phyloP scores from a whole-genome alignment of 2,888 invertebrate species.

The Poecilus cupreus region DNA sequence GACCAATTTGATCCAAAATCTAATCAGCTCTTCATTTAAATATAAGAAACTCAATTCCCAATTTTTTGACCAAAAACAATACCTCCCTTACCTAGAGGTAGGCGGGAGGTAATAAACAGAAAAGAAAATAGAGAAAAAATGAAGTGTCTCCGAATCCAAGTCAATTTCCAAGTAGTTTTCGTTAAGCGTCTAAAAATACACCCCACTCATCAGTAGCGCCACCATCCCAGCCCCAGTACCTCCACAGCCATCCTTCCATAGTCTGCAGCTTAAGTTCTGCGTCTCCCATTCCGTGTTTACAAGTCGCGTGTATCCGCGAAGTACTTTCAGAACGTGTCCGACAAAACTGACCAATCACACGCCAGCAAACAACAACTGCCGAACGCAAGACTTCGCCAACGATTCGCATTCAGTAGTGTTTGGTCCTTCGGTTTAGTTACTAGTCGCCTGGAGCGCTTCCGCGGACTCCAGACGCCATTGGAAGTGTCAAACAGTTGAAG shows the following conservation, averaged over 20 bases:
- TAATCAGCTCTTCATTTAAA: no score
- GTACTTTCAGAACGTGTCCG: constrained; percentile 44
- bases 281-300: constrained; percentile 7
- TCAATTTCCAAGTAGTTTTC: no score
- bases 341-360: constrained; percentile 56
- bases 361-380: constrained; percentile 12
- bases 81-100: no score
- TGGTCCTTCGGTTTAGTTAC: not conserved
- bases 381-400: not conserved
- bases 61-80: no score
- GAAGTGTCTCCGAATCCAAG: no score
- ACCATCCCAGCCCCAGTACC: not conserved
- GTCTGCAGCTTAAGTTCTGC: not conserved
- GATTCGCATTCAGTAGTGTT: constrained; percentile 42
- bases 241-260: not conserved
- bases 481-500: not conserved
- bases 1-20: no score
- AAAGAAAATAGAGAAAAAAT: no score
- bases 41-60: no score
- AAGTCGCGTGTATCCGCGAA: constrained; percentile 28
- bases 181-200: no score
- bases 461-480: not conserved
- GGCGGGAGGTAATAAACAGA: no score
- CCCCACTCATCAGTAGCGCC: no score
- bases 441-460: not conserved